Conservation (phyloP, 2,797 vertebrate genomes). For the Onychomys arenicola region DNA sequence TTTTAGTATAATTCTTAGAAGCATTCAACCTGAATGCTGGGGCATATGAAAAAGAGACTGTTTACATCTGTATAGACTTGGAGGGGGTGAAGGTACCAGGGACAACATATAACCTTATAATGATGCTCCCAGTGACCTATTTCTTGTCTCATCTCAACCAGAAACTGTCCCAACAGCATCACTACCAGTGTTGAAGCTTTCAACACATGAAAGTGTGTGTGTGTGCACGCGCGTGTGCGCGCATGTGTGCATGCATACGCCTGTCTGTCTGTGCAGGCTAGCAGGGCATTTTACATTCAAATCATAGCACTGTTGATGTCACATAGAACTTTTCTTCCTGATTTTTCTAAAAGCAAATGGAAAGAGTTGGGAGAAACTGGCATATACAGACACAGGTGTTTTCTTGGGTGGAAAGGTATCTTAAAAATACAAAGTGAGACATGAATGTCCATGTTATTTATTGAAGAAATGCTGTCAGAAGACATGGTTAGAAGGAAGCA, state of each 20-base stretch:
- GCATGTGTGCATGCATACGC: no score
- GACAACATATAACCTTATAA: neutral
- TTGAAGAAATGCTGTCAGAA: neutral
- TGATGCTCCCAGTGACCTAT: neutral
- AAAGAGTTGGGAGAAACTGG: neutral
- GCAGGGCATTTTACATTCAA: neutral
- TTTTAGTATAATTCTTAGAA: neutral
- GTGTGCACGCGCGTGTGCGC: no score
- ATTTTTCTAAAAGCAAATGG: neutral
- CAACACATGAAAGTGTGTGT: neutral
- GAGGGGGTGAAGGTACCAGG: neutral
- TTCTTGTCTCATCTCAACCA: neutral
- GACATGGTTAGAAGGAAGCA: neutral
- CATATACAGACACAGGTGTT: neutral
- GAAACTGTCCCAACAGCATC: no score
- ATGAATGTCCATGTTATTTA: neutral
- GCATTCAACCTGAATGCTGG: neutral
- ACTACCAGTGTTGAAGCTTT: neutral
- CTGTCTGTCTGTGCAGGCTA: neutral
- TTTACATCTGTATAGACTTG: neutral
- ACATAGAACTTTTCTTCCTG: neutral
- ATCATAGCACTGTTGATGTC: neutral
- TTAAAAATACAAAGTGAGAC: neutral
- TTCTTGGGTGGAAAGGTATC: neutral
- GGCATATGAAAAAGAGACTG: neutral